A percentile compares a stretch with the other conserved stretches of the same genome.
phyloP scores from a whole-genome alignment of 2,113 vertebrate species.

The Aegotheles bennettii region DNA sequence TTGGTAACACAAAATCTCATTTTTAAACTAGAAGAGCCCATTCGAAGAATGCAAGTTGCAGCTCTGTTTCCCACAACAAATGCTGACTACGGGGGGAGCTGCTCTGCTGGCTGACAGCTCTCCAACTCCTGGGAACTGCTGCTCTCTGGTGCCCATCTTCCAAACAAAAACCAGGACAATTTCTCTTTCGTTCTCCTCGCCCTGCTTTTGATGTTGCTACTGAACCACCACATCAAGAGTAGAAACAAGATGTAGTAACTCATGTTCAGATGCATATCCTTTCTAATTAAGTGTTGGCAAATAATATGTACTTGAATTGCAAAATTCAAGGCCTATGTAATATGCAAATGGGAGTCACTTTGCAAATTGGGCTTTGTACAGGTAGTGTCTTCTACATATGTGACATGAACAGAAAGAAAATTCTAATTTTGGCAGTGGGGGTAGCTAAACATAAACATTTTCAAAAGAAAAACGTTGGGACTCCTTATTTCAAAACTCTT shows the following conservation, averaged over 20 bases:
- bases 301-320: neutral
- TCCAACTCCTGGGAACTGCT: conserved; percentile 55
- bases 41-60: neutral
- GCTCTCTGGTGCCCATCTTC: conserved; percentile 57
- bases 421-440: neutral
- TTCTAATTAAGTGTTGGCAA: neutral
- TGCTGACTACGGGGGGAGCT: neutral
- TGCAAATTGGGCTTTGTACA: too few relatives aligned
- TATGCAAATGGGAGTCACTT: too few relatives aligned
- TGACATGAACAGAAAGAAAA: neutral
- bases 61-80: neutral
- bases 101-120: neutral
- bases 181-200: neutral
- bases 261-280: neutral
- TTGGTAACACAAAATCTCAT: neutral
- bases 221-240: neutral
- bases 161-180: neutral
- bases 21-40: neutral
- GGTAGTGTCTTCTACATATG: neutral
- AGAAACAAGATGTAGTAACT: neutral
- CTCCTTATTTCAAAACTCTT: neutral
- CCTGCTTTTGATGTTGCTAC: neutral
- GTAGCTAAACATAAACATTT: neutral
- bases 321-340: too few relatives aligned
- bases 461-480: neutral